These are phyloP conservation scores for Kryphioiulus occultus DNA, from an alignment of 2,888 invertebrate species.

Conservation along the genomic window DNA sequence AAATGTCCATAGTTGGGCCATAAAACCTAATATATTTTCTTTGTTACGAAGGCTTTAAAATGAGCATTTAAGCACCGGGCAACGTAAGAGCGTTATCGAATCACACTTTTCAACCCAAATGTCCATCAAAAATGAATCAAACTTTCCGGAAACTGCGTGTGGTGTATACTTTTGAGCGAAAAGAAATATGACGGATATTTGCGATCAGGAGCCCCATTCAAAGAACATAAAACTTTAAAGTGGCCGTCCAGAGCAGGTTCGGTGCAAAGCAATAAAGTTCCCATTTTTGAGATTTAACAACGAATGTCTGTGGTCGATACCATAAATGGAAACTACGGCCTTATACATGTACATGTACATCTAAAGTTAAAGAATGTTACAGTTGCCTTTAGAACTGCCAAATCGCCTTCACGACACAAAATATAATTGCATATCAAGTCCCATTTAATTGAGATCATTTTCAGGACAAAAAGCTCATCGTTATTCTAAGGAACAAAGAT, in stretches of 20 bases:
- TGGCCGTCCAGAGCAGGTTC: background rate
- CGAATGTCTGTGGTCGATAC: background rate
- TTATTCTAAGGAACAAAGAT: too few species aligned
- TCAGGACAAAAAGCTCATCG: too few species aligned
- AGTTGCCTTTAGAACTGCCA: too few species aligned
- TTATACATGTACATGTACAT: too few species aligned
- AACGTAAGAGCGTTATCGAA: background rate
- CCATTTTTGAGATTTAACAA: background rate
- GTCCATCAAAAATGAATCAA: background rate
- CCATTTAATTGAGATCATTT: too few species aligned
- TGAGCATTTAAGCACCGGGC: background rate
- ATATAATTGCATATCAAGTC: too few species aligned
- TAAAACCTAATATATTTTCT: background rate
- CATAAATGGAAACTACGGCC: too few species aligned
- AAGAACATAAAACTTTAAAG: background rate
- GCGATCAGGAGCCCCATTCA: background rate
- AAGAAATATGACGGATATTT: background rate
- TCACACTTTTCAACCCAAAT: background rate
- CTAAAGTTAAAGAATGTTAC: too few species aligned
- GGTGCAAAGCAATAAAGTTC: background rate
- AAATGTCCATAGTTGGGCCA: background rate
- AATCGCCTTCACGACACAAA: too few species aligned
- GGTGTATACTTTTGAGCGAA: background rate
- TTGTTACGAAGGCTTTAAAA: background rate
- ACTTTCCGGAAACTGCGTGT: background rate